Percentiles rank a stretch among this genome's conserved stretches.
phyloP scores from a whole-genome alignment of 2,113 vertebrate genomes.

The Dipodomys spectabilis region DNA sequence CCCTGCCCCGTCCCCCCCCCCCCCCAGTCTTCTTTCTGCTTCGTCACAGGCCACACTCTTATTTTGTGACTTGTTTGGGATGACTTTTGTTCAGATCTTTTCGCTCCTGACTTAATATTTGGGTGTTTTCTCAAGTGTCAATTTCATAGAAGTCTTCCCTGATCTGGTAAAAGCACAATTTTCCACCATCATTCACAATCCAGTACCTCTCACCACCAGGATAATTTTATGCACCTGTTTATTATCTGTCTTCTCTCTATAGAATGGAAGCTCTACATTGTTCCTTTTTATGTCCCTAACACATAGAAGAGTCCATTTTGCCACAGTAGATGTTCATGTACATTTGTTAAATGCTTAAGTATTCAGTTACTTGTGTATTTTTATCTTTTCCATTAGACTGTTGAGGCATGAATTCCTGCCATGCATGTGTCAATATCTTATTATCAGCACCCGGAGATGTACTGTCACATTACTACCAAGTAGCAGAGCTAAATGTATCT shows the following conservation, averaged over 20 bases:
- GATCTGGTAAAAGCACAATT: neutral
- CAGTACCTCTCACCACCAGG: neutral
- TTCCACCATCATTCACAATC: neutral
- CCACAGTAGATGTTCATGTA: neutral
- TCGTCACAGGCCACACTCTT: neutral
- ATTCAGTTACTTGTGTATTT: no score
- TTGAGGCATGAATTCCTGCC: neutral
- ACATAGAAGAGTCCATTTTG: neutral
- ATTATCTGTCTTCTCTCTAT: neutral
- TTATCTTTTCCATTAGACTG: no score
- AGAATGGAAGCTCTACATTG: neutral
- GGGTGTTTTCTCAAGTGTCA: neutral
- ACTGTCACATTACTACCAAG: neutral
- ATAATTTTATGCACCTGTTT: neutral
- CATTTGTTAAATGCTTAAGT: neutral
- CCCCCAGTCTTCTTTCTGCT: neutral
- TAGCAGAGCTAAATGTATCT: neutral
- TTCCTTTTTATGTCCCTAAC: neutral
- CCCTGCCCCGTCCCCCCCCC: no score
- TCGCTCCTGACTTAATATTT: conserved; percentile 14
- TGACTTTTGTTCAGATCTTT: conserved; percentile 17
- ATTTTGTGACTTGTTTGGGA: neutral
- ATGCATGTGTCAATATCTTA: neutral
- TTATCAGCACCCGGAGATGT: neutral
- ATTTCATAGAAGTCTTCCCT: conserved; percentile 13